Base-by-base conservation (phyloP, 2,797 vertebrate species). In the Luscinia megarhynchos region DNA sequence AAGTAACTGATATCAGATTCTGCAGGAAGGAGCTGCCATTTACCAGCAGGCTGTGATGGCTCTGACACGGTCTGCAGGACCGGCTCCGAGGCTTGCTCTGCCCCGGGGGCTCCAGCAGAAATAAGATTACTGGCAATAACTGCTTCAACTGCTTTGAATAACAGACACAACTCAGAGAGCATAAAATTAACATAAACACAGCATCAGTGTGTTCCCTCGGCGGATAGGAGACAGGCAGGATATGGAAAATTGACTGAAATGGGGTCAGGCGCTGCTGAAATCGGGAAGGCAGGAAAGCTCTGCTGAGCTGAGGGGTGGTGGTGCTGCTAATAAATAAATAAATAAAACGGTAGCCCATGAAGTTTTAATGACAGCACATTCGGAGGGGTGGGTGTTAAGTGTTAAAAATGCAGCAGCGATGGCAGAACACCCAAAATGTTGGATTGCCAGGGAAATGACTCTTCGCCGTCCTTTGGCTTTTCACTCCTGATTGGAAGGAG, bases 61-160 rank as follows among this genome's bases (percentile, higher is more conserved):
- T 98, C 97, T 97, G 97, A 97, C 97, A 98, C 97, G 97, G 97
- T 98, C 98, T 98, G 97, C 98, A 98, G 98, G 98, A 97, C 97
- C 97, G 98, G 97, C 98, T 98, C 97, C 98, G 97, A 98, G 98
- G 97, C 98, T 98, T 97, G 91, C 89, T 97, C 97, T 96, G 97
- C 98, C 98, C 98, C 11, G 94, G 95, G 96, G 98, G 98, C 98
- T 97, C 97, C 97, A 95, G 96, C 97, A 98, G 98, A 98, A 99
- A 99, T 99, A 98, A 98, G 98, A 99, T 99, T 99, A 99, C 97
- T 98, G 98, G 98, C 98, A 99, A 98, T 98, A 98, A 98, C 98
- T 97, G 98, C 98, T 98, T 98, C 98, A 98, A 98, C 98, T 98
- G 98, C 98, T 98, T 98, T 98, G 98, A 98, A 98, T 98, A 98